Conservation (phyloP, 2,888 invertebrate species). For the Dryococelus australis region DNA sequence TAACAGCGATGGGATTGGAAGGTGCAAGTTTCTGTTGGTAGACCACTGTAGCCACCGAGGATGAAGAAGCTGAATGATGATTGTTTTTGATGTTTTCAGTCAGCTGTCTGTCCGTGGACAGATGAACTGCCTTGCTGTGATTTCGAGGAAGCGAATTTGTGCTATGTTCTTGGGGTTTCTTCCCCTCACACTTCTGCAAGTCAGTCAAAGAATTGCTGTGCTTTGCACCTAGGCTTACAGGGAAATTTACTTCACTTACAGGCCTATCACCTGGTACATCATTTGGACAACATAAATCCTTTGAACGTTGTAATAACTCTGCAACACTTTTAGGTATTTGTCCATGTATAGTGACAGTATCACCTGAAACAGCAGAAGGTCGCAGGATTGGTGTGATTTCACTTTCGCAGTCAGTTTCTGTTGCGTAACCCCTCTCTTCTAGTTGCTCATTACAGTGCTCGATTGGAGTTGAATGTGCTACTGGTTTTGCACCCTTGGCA, state of each 20-base stretch:
- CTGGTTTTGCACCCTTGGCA: neutral
- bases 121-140: slow-evolving; percentile 10
- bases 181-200: slow-evolving; percentile 10
- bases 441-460: neutral
- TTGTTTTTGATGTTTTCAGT: neutral
- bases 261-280: neutral
- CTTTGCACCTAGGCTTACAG: neutral
- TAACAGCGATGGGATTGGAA: slow-evolving; percentile 45
- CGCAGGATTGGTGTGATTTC: slow-evolving; percentile 55
- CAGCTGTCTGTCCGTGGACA: neutral
- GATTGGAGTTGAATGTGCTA: slow-evolving; percentile 40
- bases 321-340: neutral
- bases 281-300: neutral
- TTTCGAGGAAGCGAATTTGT: slow-evolving; percentile 27
- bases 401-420: slow-evolving; percentile 55
- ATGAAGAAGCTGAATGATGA: slow-evolving; percentile 49
- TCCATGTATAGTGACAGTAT: neutral
- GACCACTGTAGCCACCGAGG: slow-evolving; percentile 58
- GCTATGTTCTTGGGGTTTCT: neutral
- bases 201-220: slow-evolving; percentile 35
- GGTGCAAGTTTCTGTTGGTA: slow-evolving; percentile 49
- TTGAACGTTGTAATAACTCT: neutral
- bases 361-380: neutral
- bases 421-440: neutral
- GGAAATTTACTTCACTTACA: neutral